Conservation (phyloP, 2,113 vertebrate genomes). For the Triplophysa siluroides region DNA sequence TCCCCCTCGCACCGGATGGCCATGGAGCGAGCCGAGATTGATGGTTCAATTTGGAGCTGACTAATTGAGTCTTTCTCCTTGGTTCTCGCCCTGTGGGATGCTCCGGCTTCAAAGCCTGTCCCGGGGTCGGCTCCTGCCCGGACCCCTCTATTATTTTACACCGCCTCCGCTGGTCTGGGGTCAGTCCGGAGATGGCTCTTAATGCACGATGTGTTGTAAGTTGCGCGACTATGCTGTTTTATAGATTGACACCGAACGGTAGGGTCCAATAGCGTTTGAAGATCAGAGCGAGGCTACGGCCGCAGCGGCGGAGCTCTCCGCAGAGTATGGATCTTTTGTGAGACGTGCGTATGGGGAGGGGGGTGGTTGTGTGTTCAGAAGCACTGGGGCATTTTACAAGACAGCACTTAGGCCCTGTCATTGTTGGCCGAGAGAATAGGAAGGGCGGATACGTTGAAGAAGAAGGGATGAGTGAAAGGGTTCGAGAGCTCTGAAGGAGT, state of each 20-base stretch:
- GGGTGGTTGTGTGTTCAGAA: slow-evolving; percentile 67
- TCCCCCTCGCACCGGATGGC: slow-evolving; percentile 32
- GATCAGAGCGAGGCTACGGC: slow-evolving; percentile 15
- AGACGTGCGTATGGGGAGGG: slow-evolving; percentile 12
- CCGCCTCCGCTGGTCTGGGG: slow-evolving; percentile 26
- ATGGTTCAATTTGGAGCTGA: slow-evolving; percentile 42
- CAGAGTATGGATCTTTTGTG: slow-evolving; percentile 21
- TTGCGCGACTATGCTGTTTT: slow-evolving; percentile 31
- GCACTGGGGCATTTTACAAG: slow-evolving; percentile 78
- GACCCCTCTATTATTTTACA: slow-evolving; percentile 25
- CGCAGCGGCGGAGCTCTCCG: background rate
- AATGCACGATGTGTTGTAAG: slow-evolving; percentile 11
- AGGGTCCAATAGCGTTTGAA: slow-evolving; percentile 6
- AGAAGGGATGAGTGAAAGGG: slow-evolving; percentile 59
- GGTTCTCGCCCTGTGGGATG: slow-evolving; percentile 27
- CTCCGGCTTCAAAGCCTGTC: slow-evolving; percentile 37
- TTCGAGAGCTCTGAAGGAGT: slow-evolving; percentile 19
- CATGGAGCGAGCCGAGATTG: slow-evolving; percentile 39
- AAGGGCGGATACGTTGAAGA: slow-evolving; percentile 69
- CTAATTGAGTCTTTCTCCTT: slow-evolving; percentile 35
- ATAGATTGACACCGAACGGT: slow-evolving; percentile 36
- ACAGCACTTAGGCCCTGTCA: slow-evolving; percentile 74
- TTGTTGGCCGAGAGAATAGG: slow-evolving; percentile 74
- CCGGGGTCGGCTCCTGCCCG: slow-evolving; percentile 11
- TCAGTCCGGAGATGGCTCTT: slow-evolving; percentile 28